A percentile compares a stretch with the other conserved stretches of the same genome.
These are phyloP conservation scores for Aselliscus stoliczkanus DNA, from an alignment of 2,797 vertebrate species.

Conservation along the genomic window DNA sequence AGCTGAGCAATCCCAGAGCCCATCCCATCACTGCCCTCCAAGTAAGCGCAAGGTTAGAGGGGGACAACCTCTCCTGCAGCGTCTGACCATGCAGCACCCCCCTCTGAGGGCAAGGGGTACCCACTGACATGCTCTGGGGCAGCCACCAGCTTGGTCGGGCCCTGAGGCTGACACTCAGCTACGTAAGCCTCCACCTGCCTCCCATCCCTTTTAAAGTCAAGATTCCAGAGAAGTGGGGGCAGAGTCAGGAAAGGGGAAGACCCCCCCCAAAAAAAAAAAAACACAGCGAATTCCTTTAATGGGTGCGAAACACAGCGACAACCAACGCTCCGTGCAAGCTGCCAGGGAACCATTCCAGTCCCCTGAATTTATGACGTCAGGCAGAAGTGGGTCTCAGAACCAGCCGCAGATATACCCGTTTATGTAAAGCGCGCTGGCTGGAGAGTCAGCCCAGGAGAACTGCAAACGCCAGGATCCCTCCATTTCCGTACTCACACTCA, in stretches of 20 bases:
- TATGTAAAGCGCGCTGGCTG: not conserved
- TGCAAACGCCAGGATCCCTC: not conserved
- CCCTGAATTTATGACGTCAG: rapidly evolving
- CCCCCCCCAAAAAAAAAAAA: not conserved
- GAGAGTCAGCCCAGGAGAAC: not conserved
- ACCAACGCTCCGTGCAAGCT: rapidly evolving
- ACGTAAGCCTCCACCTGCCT: rapidly evolving
- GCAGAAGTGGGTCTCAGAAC: not conserved
- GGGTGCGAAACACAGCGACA: rapidly evolving
- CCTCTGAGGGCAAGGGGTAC: not conserved
- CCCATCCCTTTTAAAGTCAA: not conserved
- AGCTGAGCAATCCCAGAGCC: not conserved
- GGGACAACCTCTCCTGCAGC: not conserved
- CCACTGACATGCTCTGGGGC: not conserved
- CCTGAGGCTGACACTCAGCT: not conserved
- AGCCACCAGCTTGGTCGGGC: not conserved
- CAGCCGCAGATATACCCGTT: rapidly evolving
- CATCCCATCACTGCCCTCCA: not conserved
- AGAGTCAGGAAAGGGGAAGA: not conserved
- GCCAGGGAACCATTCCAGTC: not conserved
- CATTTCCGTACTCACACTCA: not conserved
- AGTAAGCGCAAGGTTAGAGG: not conserved
- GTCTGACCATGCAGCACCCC: rapidly evolving
- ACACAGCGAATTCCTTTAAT: not conserved
- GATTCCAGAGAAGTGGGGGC: not conserved